Conservation (phyloP, 1,140 invertebrate species). For the Bilobella aurantiaca region DNA sequence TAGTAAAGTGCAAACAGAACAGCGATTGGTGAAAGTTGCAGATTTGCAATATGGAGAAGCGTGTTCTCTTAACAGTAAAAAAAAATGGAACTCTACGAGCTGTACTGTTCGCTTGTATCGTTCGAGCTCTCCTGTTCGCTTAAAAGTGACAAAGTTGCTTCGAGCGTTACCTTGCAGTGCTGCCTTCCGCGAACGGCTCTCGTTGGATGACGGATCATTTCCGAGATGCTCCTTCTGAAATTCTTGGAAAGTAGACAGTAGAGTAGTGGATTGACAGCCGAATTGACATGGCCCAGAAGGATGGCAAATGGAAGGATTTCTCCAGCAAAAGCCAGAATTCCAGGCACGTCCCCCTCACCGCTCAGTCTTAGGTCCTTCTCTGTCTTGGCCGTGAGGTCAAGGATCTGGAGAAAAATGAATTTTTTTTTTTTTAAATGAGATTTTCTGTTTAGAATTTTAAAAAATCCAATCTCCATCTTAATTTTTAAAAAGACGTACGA, state of each 20-base stretch:
- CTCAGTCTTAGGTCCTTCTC: background rate
- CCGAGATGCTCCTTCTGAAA: constrained; percentile 59
- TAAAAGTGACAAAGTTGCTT: too few relatives aligned
- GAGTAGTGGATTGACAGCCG: constrained; percentile 75
- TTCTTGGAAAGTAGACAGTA: constrained; percentile 80
- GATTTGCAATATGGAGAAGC: too few relatives aligned
- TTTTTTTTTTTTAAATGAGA: too few relatives aligned
- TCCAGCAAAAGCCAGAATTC: constrained; percentile 27
- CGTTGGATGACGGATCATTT: constrained; percentile 44
- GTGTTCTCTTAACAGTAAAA: too few relatives aligned
- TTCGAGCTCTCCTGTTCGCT: too few relatives aligned
- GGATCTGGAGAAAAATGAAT: too few relatives aligned
- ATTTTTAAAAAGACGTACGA: too few relatives aligned
- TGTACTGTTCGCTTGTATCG: too few relatives aligned
- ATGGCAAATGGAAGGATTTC: constrained; percentile 44
- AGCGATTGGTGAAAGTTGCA: too few relatives aligned
- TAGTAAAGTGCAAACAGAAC: too few relatives aligned
- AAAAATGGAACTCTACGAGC: background rate
- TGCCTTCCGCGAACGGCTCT: constrained; percentile 25
- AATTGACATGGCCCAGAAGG: constrained; percentile 58
- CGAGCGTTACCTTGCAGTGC: constrained; percentile 28
- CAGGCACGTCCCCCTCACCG: constrained; percentile 3
- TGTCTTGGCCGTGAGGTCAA: constrained; percentile 47
- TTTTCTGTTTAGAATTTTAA: constrained; percentile 48
- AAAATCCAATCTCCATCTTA: too few relatives aligned